Conservation (phyloP, 2,888 invertebrate genomes). For the Drosophila fulvimacula region DNA sequence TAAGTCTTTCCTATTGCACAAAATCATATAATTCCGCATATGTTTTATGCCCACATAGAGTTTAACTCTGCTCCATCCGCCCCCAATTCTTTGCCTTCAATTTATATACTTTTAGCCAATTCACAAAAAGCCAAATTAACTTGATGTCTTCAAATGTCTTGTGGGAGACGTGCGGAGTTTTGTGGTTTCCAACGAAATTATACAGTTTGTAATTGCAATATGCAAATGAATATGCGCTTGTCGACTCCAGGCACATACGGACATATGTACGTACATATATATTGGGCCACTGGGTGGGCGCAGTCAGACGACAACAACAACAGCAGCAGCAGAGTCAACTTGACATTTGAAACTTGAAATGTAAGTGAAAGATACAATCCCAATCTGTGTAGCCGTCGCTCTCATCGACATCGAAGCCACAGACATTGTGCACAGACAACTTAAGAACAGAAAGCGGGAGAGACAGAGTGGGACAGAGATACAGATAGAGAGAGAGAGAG, state of each 20-base stretch:
- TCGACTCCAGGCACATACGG: constrained; percentile 11
- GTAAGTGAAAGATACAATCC: constrained; percentile 83
- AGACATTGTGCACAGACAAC: constrained; percentile 43
- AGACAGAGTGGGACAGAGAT: neutral
- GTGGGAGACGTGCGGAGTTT: constrained; percentile 19
- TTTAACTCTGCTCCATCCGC: neutral
- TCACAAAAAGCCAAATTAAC: constrained; percentile 27
- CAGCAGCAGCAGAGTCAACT: constrained; percentile 39
- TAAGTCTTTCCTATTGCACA: neutral
- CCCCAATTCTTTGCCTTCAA: neutral
- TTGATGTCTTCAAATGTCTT: constrained; percentile 26
- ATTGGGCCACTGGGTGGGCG: constrained; percentile 46
- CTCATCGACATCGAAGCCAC: constrained; percentile 46
- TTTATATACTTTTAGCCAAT: constrained; percentile 23
- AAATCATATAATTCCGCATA: neutral
- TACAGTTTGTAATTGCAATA: constrained; percentile 65
- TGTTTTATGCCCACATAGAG: neutral
- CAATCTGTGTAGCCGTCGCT: constrained; percentile 72
- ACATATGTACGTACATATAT: constrained; percentile 7
- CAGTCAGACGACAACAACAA: constrained; percentile 35
- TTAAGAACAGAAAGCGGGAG: constrained; percentile 7
- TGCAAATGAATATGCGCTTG: constrained; percentile 69
- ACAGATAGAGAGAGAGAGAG: neutral
- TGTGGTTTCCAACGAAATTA: constrained; percentile 48
- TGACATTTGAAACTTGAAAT: constrained; percentile 83